Percentiles rank a stretch among this genome's conserved stretches.
phyloP scores from a whole-genome alignment of 2,113 vertebrate species.

The Pseudorectes ferrugineus region DNA sequence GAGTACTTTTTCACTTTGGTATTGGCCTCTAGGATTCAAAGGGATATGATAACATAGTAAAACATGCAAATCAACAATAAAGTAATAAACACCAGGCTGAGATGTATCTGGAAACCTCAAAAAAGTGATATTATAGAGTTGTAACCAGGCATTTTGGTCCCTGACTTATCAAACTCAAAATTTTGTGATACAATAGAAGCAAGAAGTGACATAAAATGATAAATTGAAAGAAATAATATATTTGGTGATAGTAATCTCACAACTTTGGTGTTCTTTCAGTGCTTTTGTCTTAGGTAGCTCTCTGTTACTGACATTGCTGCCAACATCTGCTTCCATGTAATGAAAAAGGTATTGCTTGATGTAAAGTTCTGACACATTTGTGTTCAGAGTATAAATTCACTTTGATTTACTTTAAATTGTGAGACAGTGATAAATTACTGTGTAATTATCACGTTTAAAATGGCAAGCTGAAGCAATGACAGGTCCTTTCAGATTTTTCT shows the following conservation, averaged over 20 bases:
- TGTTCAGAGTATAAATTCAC: slow-evolving; percentile 3
- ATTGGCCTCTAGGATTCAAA: background rate
- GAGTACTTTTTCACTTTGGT: background rate
- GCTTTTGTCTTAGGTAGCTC: background rate
- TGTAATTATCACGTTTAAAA: slow-evolving; percentile 26
- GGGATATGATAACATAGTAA: background rate
- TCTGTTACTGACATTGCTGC: background rate
- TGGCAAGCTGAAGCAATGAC: background rate
- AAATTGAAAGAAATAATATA: background rate
- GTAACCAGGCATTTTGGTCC: background rate
- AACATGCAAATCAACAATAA: background rate
- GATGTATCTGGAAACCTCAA: background rate
- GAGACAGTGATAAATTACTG: slow-evolving; percentile 29
- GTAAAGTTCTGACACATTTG: background rate
- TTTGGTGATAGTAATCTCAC: background rate
- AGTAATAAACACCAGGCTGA: background rate
- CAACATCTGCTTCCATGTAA: background rate
- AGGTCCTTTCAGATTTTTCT: slow-evolving; percentile 10
- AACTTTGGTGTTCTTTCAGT: background rate
- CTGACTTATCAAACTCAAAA: background rate
- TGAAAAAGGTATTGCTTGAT: slow-evolving; percentile 12
- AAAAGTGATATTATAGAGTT: background rate
- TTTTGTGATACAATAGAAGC: background rate
- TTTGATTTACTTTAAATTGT: slow-evolving; percentile 26
- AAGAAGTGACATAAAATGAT: background rate